Conservation (phyloP, 2,113 vertebrate genomes). For the Baryphthengus martii region DNA sequence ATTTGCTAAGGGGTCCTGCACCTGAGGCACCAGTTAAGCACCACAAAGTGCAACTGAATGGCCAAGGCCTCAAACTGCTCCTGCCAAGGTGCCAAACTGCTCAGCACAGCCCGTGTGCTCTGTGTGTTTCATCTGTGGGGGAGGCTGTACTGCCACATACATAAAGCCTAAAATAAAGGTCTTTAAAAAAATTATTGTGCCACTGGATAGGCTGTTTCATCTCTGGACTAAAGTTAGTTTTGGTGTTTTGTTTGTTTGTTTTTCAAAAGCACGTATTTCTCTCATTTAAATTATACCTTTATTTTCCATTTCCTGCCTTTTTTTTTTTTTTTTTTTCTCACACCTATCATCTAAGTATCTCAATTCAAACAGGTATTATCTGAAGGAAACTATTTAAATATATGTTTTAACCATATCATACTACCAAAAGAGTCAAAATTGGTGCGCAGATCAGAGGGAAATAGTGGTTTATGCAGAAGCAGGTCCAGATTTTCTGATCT, state of each 20-base stretch:
- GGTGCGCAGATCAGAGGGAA: background rate
- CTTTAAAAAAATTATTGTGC: background rate
- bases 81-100: too few species aligned
- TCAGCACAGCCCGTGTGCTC: too few species aligned
- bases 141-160: too few species aligned
- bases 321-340: too few species aligned
- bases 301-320: background rate
- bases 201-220: background rate
- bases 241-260: background rate
- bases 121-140: too few species aligned
- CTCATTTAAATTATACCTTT: background rate
- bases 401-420: background rate
- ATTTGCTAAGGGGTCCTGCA: too few species aligned
- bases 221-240: background rate
- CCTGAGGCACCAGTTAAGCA: too few species aligned
- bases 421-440: background rate
- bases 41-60: too few species aligned
- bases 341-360: too few species aligned
- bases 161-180: background rate
- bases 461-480: background rate
- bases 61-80: too few species aligned
- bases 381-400: background rate
- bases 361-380: background rate
- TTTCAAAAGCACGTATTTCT: rapidly evolving
- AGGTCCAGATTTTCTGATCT: background rate